These are phyloP conservation scores for Ernsta delagoae DNA, from an alignment of 2,888 invertebrate species.

Conservation along the genomic window DNA sequence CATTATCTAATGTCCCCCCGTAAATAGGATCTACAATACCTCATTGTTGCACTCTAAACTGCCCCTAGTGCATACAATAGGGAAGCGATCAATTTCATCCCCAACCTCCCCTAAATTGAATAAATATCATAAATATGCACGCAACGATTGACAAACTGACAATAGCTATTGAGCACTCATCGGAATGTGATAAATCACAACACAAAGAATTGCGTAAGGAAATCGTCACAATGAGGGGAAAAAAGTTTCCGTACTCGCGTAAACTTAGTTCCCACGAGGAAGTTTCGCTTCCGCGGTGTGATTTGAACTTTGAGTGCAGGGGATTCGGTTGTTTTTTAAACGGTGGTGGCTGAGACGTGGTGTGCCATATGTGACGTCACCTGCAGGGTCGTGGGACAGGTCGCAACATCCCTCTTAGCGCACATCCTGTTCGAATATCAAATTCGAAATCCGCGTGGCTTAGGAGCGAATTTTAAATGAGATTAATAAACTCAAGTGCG, in stretches of 20 bases:
- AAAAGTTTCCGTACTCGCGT: conserved; percentile 73
- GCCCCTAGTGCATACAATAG: conserved; percentile 13
- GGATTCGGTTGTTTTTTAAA: conserved; percentile 38
- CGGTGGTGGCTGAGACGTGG: conserved; percentile 5
- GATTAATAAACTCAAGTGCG: too few species aligned
- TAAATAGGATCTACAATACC: neutral
- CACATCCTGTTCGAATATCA: conserved; percentile 67
- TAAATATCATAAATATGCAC: conserved; percentile 25
- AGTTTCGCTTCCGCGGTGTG: conserved; percentile 1
- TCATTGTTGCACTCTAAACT: conserved; percentile 7
- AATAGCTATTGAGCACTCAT: conserved; percentile 42
- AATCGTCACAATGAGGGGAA: conserved; percentile 53
- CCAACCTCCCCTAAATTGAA: conserved; percentile 22
- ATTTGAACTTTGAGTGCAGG: conserved; percentile 33
- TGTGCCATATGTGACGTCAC: conserved; percentile 63
- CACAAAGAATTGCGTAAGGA: conserved; percentile 58
- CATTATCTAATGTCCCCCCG: conserved; percentile 1
- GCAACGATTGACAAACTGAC: conserved; percentile 40
- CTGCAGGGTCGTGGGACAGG: conserved; percentile 80
- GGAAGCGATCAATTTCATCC: conserved; percentile 23
- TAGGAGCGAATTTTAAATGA: conserved; percentile 42
- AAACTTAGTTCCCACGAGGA: conserved; percentile 76
- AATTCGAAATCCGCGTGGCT: conserved; percentile 69
- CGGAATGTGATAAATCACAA: conserved; percentile 54
- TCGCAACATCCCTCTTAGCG: conserved; percentile 78